Evolutionary conservation across 92 coral and sea anemone genomes (phyloP).

Genomic region (Phenganax subtilis): DNA sequence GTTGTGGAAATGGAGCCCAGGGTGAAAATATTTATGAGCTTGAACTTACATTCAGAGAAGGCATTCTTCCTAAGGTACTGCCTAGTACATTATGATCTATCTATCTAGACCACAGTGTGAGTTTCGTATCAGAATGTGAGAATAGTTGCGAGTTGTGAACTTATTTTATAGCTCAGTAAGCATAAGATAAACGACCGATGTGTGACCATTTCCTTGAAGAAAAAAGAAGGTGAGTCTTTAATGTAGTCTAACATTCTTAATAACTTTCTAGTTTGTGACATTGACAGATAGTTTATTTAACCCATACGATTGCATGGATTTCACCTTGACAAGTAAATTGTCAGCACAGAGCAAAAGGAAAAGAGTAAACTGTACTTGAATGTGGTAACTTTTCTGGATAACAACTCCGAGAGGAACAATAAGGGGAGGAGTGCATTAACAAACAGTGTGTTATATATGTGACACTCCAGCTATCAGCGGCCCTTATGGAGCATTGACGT

Average conservation of each 20-base stretch:
- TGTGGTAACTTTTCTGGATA: no score
- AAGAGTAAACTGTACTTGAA: no score
- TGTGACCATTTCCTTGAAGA: constrained; percentile 19
- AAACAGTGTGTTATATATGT: no score
- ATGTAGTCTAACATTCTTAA: not conserved
- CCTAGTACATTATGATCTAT: not conserved
- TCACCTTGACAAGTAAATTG: no score
- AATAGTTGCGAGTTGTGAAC: not conserved
- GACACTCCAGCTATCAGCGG: no score
- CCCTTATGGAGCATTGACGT: no score
- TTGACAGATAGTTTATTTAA: not conserved
- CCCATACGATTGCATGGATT: no score
- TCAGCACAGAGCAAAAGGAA: no score
- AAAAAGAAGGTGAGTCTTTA: constrained; percentile 28
- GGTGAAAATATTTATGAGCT: constrained; percentile 39
- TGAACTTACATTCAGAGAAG: constrained; percentile 8
- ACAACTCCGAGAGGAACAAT: no score
- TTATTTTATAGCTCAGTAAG: constrained; percentile 18
- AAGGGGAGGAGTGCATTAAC: no score
- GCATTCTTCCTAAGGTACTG: constrained; percentile 19
- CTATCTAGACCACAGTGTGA: not conserved
- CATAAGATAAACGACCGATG: constrained; percentile 28
- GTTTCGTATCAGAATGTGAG: not conserved
- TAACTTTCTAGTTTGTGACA: not conserved
- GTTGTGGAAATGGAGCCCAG: constrained; percentile 34